Base-by-base conservation (phyloP, 2,113 vertebrate genomes). In the Phrynocephalus versicolor region DNA sequence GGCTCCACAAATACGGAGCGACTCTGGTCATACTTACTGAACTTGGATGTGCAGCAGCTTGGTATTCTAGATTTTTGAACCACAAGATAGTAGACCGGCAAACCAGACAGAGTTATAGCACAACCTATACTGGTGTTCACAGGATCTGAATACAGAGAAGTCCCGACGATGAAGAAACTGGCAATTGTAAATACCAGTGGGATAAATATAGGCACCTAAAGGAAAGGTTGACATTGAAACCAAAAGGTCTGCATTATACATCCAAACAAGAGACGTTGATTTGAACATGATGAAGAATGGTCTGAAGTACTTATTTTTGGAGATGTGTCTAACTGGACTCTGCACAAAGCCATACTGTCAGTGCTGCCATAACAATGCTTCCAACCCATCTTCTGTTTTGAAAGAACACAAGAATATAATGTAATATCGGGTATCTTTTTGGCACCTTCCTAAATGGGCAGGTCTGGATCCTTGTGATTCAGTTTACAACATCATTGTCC, bases 111-210 rank as follows among this genome's bases (percentile, higher is more conserved):
- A 3, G 89, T 90, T 41, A 93, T 65, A 45, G 88, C 82, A 62
- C 88, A 93, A 23, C 90, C 82, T 30, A 93, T 91, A 21, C 92
- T 81, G 9, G 89, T 92, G 81, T 91, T 93, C 75, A 91, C 67
- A 37, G 92, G 92, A 37, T 93, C 92, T 1, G 92, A 88, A 81
- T 93, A 93, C 23, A 93, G 87, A 2, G 92, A 93, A 70, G 82
- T 87, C 8, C 62, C 87, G 81, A 90, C 90, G n/a, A 91, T 91
- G 81, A 91, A 88, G 35, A 93, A 84, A 65, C 82, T 84, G 33
- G 83, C 62, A 18, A 77, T 60, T 55, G 88, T 90, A 62, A 93
- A 93, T 19, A 90, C 35, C 9, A 89, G 60, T 35, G 92, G 92
- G 55, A 93, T 72, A 82, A 92, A 69, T 2, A 93, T 79, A 16